phyloP scores from a whole-genome alignment of 2,888 invertebrate species.

The Hyppa rectilinea region DNA sequence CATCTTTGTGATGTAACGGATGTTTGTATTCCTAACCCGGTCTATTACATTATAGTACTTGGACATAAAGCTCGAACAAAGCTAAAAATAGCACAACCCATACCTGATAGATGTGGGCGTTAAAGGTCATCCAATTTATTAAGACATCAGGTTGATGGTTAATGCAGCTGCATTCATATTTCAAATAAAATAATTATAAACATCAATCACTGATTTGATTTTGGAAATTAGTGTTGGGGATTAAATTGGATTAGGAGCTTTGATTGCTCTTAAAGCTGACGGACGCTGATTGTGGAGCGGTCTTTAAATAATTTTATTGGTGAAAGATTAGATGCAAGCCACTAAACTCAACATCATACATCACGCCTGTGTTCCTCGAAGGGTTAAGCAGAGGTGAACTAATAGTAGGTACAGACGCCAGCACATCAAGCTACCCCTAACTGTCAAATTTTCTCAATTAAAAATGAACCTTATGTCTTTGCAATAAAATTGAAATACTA shows the following conservation, averaged over 20 bases:
- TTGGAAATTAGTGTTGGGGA: not conserved
- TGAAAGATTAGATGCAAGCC: no score
- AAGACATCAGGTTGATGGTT: constrained; percentile 15
- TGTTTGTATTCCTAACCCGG: no score
- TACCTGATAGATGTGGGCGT: constrained; percentile 8
- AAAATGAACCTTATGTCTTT: no score
- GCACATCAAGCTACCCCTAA: no score
- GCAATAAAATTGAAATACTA: no score
- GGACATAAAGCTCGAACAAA: not conserved
- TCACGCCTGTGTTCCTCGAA: no score
- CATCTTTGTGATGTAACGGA: no score
- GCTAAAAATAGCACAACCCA: not conserved
- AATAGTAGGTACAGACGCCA: no score
- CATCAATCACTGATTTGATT: constrained; percentile 1
- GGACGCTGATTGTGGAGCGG: not conserved
- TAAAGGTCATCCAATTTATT: constrained; percentile 35
- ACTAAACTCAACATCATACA: no score
- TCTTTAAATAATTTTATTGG: no score
- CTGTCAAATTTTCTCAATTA: no score
- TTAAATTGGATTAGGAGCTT: not conserved
- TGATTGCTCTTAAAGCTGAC: not conserved
- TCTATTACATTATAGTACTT: not conserved
- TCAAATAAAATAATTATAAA: constrained; percentile 7
- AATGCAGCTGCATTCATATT: constrained; percentile 19
- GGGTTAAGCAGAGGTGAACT: no score